Conservation (phyloP, 2,113 vertebrate genomes). For the Cyanistes caeruleus region DNA sequence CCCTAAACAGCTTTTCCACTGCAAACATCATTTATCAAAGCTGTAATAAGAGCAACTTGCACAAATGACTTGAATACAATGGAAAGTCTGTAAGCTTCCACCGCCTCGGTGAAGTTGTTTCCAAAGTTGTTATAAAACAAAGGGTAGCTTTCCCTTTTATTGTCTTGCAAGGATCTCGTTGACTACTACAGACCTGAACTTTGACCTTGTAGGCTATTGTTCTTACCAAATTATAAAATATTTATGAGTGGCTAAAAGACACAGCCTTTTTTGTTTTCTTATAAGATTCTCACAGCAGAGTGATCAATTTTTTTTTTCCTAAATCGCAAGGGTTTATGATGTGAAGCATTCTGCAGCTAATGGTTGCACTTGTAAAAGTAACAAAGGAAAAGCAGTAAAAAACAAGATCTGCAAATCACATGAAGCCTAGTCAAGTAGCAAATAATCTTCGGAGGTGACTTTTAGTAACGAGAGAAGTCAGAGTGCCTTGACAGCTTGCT, state of each 20-base stretch:
- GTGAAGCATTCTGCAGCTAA: conserved; percentile 29
- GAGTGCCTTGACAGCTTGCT: not conserved
- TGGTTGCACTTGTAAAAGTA: conserved; percentile 33
- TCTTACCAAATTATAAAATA: conserved; percentile 66
- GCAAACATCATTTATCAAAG: conserved; percentile 28
- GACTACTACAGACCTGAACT: conserved; percentile 48
- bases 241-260: conserved; percentile 53
- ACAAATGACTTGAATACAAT: conserved; percentile 5
- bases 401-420: not conserved
- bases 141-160: conserved; percentile 51
- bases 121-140: conserved; percentile 57
- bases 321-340: not conserved
- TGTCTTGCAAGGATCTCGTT: conserved; percentile 27
- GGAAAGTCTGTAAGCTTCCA: conserved; percentile 30
- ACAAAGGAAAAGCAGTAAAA: conserved; percentile 2
- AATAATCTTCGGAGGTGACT: not conserved
- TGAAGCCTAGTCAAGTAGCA: not conserved
- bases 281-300: conserved; percentile 12
- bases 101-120: not conserved
- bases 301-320: not conserved
- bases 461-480: not conserved
- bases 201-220: conserved; percentile 49
- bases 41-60: conserved; percentile 19
- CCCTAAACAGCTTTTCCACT: not conserved
- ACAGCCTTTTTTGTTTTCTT: conserved; percentile 35